Base-by-base conservation (phyloP, 1,140 invertebrate genomes). In the Alviniconcha marisindica region DNA sequence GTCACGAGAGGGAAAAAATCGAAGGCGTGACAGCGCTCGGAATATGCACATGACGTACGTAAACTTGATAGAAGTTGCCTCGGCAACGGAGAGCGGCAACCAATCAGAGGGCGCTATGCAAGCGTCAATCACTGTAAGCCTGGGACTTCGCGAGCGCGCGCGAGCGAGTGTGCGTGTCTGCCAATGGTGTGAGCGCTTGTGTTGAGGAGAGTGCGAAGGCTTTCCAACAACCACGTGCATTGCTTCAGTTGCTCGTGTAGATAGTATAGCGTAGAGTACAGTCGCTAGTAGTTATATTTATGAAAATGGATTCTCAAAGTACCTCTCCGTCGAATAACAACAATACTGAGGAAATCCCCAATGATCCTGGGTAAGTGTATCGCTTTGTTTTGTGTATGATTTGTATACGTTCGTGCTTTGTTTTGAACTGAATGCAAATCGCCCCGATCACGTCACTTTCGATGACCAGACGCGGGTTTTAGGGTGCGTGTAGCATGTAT, bases 241-340 rank as follows among this genome's bases (percentile, higher is more conserved):
- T 81, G 78, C 81, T 84, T 85, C 84, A 86, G 84, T 84, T 85
- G 87, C 86, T 85, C 77, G 86, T 87, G 85, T 89, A 89, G 87
- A 85, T 89, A 88, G 86, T 69, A 84, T 86, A 85, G 44, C 85
- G 86, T 88, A 89, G 88, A 82, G 71, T 77, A 69, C 77, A 38
- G 31, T 71, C n/a, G 66, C 31, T 36, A 36, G 33, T 71, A 36
- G 78, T 88, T 86, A 82, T 85, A 87, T 89, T 87, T 87, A 91
- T 91, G 88, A 91, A 88, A 85, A 91, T 91, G 90, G 90, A 91
- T 84, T 83, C 78, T 81, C 85, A 85, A 81, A 88, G 86, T 79
- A 81, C 83, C 56, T 87, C 85, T 73, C 74, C 86, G 69, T 86
- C 87, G 38, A 76, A 54, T 38, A 77, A 86, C n/a, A 91, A 88